These are phyloP conservation scores for Protosalanx chinensis DNA, from an alignment of 2,797 vertebrate species.

Conservation along the genomic window DNA sequence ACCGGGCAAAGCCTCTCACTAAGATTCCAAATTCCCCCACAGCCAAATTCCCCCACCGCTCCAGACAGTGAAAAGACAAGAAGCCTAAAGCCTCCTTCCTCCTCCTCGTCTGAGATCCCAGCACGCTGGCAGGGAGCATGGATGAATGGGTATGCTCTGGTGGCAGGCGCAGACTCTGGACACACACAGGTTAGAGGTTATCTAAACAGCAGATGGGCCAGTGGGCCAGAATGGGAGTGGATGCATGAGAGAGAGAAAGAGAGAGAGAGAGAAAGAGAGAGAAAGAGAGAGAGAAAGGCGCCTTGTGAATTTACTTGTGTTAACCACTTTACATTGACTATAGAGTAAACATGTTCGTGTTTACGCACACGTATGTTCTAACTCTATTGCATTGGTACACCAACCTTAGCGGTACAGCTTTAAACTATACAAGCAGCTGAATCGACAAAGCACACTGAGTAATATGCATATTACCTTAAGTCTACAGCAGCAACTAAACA, in stretches of 20 bases:
- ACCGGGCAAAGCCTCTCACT: conserved; percentile 39
- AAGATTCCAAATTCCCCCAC: conserved; percentile 39
- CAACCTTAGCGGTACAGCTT: no score
- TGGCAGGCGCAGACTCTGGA: conserved; percentile 48
- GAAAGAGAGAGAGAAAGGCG: not conserved
- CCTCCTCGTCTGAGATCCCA: conserved; percentile 54
- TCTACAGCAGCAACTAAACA: conserved; percentile 21
- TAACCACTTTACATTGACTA: no score
- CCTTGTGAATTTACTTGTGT: no score
- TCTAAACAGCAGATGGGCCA: conserved; percentile 72
- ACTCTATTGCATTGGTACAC: no score
- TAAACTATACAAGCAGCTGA: not conserved
- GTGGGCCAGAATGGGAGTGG: conserved; percentile 52
- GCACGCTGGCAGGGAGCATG: conserved; percentile 36
- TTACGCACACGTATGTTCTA: no score
- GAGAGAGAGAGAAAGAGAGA: not conserved
- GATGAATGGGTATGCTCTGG: conserved; percentile 47
- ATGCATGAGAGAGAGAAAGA: not conserved
- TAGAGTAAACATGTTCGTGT: no score
- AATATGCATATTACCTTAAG: not conserved
- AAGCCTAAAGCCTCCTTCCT: conserved; percentile 49
- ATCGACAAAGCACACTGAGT: not conserved
- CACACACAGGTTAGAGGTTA: conserved; percentile 63
- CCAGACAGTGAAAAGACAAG: conserved; percentile 42
- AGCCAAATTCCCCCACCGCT: conserved; percentile 39